phyloP scores from a whole-genome alignment of 2,113 vertebrate species.

The Scophthalmus maximus region DNA sequence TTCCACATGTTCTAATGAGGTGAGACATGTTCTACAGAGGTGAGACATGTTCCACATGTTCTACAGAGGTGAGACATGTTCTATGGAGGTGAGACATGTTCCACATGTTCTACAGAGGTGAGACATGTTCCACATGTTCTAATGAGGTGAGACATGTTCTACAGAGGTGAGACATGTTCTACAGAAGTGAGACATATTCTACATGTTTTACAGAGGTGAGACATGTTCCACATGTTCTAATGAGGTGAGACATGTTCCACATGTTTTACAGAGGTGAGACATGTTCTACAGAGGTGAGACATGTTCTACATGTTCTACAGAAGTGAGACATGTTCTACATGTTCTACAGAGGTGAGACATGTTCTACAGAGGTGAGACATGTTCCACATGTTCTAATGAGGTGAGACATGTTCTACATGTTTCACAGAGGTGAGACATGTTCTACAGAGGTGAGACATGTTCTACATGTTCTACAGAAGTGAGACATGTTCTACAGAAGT shows the following conservation, averaged over 20 bases:
- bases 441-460: constrained; percentile 69
- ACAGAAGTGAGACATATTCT: constrained; percentile 79
- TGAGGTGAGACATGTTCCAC: constrained; percentile 81
- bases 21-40: constrained; percentile 61
- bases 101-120: constrained; percentile 87
- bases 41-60: constrained; percentile 84
- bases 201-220: constrained; percentile 89
- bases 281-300: constrained; percentile 43
- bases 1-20: constrained; percentile 91
- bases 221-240: too few relatives aligned
- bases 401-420: constrained; percentile 83
- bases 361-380: constrained; percentile 87
- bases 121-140: constrained; percentile 85
- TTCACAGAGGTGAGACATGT: constrained; percentile 85
- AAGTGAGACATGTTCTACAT: constrained; percentile 79
- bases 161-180: too few relatives aligned
- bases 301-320: constrained; percentile 89
- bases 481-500: neutral
- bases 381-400: too few relatives aligned
- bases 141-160: constrained; percentile 83
- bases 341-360: too few relatives aligned
- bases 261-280: constrained; percentile 89
- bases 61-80: constrained; percentile 85
- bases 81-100: constrained; percentile 76
- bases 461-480: constrained; percentile 91